Evolutionary conservation across 2,888 invertebrate species (phyloP), one percentile per base, ranked within the genome.

Genomic region (Syrista parreyssii): DNA sequence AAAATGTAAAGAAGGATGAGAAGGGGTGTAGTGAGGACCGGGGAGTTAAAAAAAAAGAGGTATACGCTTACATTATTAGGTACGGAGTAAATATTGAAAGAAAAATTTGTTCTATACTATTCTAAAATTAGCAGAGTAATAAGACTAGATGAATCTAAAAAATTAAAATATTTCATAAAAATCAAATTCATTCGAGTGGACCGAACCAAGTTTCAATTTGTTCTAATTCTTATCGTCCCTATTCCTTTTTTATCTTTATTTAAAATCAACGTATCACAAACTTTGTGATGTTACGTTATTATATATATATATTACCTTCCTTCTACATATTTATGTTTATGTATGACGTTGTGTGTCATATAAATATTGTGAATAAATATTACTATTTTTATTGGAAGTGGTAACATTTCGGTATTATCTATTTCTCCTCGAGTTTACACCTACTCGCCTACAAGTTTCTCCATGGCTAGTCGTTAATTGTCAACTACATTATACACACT

Each of bases 91-190:
- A 55, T 55, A n/a, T 73, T 79, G 35, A 79, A 55, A 76, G 78
- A 73, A 76, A 75, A 78, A 74, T 72, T 71, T 80, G 73, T 40
- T 79, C 76, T 76, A 40, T 12, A 72, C 36, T 40, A 78, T 77
- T 9, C 71, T 71, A 80, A 73, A 55, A 72, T 75, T 75, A 34
- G 74, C 76, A 79, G 75, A 80, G 78, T 55, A 78, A 75, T 82
- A 79, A 81, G 82, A 84, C 83, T 83, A 83, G 83, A 83, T 76
- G 75, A 80, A 55, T 69, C 73, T 83, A 80, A 78, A 69, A 71
- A 55, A 76, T 76, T 80, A 80, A 34, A 77, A 78, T 77, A 68
- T 80, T 69, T 68, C 73, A 31, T 75, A 76, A 74, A 75, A 33
- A 30, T 34, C 31, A 77, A 55, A 23, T 9, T 23, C 55, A 55